Conservation (phyloP, 2,888 invertebrate species). For the Drosophila antonietae region DNA sequence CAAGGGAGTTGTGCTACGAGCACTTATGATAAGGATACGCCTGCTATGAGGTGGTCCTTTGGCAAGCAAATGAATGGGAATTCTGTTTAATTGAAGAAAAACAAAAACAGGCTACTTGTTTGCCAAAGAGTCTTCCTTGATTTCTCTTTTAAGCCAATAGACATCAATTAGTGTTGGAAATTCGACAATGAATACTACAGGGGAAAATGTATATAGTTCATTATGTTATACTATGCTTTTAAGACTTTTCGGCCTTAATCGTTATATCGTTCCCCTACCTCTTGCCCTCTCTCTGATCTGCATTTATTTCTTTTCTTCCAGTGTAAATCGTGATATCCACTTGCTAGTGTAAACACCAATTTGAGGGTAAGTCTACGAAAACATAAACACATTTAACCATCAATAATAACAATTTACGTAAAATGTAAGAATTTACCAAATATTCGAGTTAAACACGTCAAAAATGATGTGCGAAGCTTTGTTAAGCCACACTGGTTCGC, state of each 20-base stretch:
- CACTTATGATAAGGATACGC: constrained; percentile 57
- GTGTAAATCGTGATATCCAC: neutral
- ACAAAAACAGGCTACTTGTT: neutral
- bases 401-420: neutral
- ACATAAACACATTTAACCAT: neutral
- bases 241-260: neutral
- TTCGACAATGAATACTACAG: neutral
- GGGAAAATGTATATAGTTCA: no score
- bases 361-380: neutral
- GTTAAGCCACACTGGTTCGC: neutral
- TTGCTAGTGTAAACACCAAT: no score
- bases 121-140: neutral
- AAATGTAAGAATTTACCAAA: neutral
- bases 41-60: constrained; percentile 64
- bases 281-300: neutral
- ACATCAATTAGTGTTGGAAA: neutral
- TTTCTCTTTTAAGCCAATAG: neutral
- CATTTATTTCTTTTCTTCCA: neutral
- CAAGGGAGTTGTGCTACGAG: constrained; percentile 49
- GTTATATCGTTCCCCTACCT: neutral
- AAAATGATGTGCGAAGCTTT: neutral
- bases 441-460: neutral
- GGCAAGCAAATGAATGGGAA: constrained; percentile 1
- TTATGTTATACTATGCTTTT: no score
- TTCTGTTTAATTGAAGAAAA: neutral